These are phyloP conservation scores for Acleris holmiana DNA, from an alignment of 2,888 invertebrate genomes.

Conservation along the genomic window DNA sequence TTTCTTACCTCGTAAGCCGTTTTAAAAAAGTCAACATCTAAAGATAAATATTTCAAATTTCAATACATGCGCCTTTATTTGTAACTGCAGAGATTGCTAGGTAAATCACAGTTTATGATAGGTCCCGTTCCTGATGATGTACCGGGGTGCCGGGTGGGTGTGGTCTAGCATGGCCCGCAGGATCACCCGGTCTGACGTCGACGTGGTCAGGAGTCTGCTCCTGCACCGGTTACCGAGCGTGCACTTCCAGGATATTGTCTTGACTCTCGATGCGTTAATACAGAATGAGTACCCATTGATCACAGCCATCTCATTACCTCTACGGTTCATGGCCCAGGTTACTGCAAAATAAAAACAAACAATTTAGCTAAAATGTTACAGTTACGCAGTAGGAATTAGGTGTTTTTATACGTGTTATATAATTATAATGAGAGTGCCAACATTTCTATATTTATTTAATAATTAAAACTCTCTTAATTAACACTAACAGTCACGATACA, in stretches of 20 bases:
- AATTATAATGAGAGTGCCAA: too few species aligned
- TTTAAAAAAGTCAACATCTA: too few species aligned
- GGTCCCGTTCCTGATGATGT: neutral
- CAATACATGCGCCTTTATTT: too few species aligned
- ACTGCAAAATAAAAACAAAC: constrained; percentile 32
- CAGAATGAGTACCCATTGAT: constrained; percentile 40
- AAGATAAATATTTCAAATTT: too few species aligned
- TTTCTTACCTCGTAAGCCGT: too few species aligned
- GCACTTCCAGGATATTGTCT: constrained; percentile 27
- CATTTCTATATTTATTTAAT: too few species aligned
- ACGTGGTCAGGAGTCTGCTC: constrained; percentile 21
- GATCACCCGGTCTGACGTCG: neutral
- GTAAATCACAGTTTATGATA: constrained; percentile 2
- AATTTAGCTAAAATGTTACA: neutral
- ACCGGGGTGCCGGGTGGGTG: neutral
- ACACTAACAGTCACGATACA: too few species aligned
- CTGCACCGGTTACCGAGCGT: constrained; percentile 33
- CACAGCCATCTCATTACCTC: constrained; percentile 37
- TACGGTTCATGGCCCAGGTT: constrained; percentile 31
- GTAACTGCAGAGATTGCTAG: neutral
- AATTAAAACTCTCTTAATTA: too few species aligned
- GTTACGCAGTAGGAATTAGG: too few species aligned
- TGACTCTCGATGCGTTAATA: constrained; percentile 1
- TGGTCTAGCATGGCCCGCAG: constrained; percentile 4
- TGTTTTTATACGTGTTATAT: too few species aligned